Conservation (phyloP, 2,797 vertebrate species). For the Hoplostethus atlanticus region DNA sequence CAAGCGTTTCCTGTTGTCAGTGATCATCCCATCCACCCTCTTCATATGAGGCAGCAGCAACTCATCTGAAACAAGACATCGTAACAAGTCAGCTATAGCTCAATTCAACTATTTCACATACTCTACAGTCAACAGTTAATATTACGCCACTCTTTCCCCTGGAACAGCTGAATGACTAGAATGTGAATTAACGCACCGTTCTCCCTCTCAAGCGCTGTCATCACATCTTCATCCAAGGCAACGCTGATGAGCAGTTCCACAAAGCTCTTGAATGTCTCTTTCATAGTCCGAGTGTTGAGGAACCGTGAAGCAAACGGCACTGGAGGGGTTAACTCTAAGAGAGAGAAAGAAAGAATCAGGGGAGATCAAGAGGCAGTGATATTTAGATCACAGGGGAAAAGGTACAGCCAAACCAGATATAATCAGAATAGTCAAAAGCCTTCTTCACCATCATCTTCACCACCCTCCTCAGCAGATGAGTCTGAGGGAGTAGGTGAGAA, state of each 20-base stretch:
- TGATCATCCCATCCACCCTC: constrained; percentile 95
- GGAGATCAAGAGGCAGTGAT: neutral
- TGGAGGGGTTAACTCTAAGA: constrained; percentile 87
- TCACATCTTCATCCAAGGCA: constrained; percentile 92
- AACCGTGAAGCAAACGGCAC: constrained; percentile 90
- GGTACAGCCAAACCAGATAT: neutral
- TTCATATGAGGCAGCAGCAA: constrained; percentile 96
- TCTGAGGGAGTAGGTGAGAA: constrained; percentile 90
- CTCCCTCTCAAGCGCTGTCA: constrained; percentile 93
- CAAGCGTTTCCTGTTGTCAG: constrained; percentile 93
- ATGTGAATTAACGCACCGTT: constrained; percentile 85
- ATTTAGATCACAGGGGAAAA: neutral
- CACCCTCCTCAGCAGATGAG: constrained; percentile 91
- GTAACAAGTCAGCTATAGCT: constrained; percentile 5
- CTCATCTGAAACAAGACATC: constrained; percentile 87
- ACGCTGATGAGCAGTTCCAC: constrained; percentile 95
- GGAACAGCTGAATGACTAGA: neutral
- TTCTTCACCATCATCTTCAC: constrained; percentile 89
- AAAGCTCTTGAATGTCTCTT: constrained; percentile 97
- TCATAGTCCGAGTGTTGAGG: constrained; percentile 97
- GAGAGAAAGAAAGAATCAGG: constrained; percentile 6
- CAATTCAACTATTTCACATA: neutral
- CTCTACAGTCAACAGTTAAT: neutral
- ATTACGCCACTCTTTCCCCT: neutral
- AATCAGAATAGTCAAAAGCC: constrained; percentile 22